Conservation (phyloP, 2,113 vertebrate species). For the Tragelaphus strepsiceros region DNA sequence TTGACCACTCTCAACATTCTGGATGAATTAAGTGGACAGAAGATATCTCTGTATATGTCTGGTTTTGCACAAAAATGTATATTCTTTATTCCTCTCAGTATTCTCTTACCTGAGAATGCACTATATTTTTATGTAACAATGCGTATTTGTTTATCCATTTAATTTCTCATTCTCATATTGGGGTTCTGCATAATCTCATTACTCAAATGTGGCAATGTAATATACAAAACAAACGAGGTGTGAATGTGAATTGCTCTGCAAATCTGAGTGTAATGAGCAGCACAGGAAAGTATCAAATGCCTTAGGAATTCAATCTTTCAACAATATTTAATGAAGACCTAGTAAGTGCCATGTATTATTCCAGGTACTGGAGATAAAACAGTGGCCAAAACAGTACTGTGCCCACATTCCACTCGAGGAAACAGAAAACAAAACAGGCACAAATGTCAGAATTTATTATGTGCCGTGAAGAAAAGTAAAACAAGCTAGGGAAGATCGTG, state of each 20-base stretch:
- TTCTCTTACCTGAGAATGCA: background rate
- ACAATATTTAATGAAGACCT: background rate
- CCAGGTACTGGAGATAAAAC: background rate
- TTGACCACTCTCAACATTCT: background rate
- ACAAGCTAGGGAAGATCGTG: background rate
- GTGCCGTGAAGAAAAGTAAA: background rate
- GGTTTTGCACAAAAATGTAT: background rate
- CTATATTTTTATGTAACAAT: background rate
- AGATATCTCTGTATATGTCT: background rate
- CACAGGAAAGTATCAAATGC: background rate
- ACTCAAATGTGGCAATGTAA: background rate
- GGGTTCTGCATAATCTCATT: background rate
- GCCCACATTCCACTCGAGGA: background rate
- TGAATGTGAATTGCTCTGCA: background rate
- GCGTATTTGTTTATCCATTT: background rate
- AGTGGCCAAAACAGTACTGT: background rate
- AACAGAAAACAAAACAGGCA: background rate
- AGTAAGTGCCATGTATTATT: background rate
- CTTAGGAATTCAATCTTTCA: background rate
- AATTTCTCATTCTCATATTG: background rate
- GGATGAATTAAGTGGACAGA: background rate
- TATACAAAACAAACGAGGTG: background rate
- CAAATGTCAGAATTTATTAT: background rate
- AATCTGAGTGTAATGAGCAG: background rate
- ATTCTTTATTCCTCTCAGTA: background rate